A percentile compares a stretch with the other conserved stretches of the same genome.
Conservation (phyloP, 2,797 vertebrate species). For the Alauda arvensis region DNA sequence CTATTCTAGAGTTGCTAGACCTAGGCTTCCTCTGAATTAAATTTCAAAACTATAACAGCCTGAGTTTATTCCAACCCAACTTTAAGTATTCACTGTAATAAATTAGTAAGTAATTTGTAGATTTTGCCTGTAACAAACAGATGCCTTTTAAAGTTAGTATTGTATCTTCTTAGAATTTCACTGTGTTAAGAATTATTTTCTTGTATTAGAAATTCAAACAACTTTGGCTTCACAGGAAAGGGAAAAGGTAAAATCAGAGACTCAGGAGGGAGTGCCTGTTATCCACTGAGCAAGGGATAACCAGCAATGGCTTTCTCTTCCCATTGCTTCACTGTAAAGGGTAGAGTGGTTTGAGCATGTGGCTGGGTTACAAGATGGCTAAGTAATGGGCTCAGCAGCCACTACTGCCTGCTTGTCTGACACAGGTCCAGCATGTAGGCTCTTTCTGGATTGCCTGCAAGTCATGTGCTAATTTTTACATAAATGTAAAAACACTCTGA, state of each 20-base stretch:
- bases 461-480: neutral
- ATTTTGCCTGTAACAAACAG: neutral
- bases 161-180: neutral
- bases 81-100: neutral
- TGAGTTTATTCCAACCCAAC: neutral
- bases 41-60: neutral
- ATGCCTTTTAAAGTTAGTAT: neutral
- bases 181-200: neutral
- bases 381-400: neutral
- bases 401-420: neutral
- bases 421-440: neutral
- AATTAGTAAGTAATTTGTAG: neutral
- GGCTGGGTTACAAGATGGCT: neutral
- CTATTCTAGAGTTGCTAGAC: neutral
- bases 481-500: neutral
- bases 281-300: neutral
- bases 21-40: neutral
- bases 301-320: neutral
- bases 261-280: neutral
- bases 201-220: neutral
- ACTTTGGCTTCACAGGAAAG: neutral
- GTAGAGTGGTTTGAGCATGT: neutral
- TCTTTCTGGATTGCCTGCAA: neutral
- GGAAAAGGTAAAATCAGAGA: neutral
- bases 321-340: neutral